Percentiles rank a stretch among this genome's conserved stretches.
phyloP scores from a whole-genome alignment of 2,113 vertebrate species.

The Panurus biarmicus region DNA sequence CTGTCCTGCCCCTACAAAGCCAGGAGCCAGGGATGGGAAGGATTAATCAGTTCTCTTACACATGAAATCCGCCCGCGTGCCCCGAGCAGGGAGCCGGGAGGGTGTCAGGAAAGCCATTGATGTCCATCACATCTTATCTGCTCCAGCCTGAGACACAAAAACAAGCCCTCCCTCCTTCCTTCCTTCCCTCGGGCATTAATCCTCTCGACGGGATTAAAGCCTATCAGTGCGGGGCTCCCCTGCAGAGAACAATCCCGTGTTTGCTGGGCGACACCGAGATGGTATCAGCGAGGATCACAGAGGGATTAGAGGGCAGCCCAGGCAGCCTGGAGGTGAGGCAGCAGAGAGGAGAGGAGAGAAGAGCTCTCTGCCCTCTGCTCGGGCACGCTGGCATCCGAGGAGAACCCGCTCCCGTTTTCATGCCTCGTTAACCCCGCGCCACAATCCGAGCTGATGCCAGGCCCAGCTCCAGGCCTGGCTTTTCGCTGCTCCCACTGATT shows the following conservation, averaged over 20 bases:
- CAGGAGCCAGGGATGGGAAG: not conserved
- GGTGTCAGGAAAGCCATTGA: not conserved
- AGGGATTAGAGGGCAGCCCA: not conserved
- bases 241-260: not conserved
- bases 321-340: not conserved
- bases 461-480: not conserved
- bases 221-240: not conserved
- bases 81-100: not conserved
- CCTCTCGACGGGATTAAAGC: constrained; percentile 2
- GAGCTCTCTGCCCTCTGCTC: not conserved
- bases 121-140: not conserved
- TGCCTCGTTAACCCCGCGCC: not conserved
- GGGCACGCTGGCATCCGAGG: not conserved
- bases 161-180: not conserved
- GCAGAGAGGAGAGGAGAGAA: too few species aligned
- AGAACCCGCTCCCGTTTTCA: not conserved
- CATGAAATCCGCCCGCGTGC: not conserved
- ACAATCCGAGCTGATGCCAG: not conserved
- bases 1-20: not conserved
- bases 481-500: not conserved
- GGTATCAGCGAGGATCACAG: not conserved
- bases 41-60: not conserved
- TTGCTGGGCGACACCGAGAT: not conserved
- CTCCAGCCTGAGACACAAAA: not conserved
- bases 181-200: not conserved